phyloP scores from a whole-genome alignment of 2,888 invertebrate species.

The Cotesia congregata region DNA sequence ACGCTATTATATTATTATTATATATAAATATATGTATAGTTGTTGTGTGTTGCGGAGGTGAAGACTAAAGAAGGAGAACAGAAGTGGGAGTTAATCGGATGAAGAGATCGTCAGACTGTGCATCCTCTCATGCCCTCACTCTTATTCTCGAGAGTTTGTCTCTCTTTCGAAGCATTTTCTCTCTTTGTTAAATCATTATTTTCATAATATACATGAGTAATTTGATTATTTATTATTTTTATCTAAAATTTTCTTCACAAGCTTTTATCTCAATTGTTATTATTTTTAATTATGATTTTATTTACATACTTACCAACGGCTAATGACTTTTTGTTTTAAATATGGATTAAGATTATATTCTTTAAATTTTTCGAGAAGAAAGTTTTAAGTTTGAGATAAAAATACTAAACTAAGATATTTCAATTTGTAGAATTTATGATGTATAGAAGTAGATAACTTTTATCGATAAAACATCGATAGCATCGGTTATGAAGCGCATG shows the following conservation, averaged over 20 bases:
- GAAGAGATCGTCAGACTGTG: constrained; percentile 64
- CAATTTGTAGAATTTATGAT: not conserved
- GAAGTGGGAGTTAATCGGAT: constrained; percentile 63
- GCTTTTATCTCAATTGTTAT: not conserved
- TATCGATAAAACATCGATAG: not conserved
- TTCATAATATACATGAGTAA: not conserved
- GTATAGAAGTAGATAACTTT: not conserved
- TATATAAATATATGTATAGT: not conserved
- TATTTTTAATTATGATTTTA: not conserved
- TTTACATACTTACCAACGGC: not conserved
- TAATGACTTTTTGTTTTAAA: no score
- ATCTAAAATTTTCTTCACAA: not conserved
- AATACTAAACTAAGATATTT: not conserved
- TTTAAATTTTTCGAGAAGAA: not conserved
- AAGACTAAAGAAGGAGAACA: constrained; percentile 29
- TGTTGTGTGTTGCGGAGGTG: not conserved
- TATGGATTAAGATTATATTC: no score
- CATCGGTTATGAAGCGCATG: not conserved
- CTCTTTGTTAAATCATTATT: not conserved
- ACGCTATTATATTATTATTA: constrained; percentile 15
- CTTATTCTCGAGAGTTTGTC: constrained; percentile 25
- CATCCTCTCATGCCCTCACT: constrained; percentile 54
- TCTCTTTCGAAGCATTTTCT: constrained; percentile 23
- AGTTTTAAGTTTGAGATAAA: not conserved
- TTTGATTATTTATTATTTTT: not conserved